Evolutionary conservation across 2,797 vertebrate genomes (phyloP).

Genomic region (Myiothlypis chrysogaster): DNA sequence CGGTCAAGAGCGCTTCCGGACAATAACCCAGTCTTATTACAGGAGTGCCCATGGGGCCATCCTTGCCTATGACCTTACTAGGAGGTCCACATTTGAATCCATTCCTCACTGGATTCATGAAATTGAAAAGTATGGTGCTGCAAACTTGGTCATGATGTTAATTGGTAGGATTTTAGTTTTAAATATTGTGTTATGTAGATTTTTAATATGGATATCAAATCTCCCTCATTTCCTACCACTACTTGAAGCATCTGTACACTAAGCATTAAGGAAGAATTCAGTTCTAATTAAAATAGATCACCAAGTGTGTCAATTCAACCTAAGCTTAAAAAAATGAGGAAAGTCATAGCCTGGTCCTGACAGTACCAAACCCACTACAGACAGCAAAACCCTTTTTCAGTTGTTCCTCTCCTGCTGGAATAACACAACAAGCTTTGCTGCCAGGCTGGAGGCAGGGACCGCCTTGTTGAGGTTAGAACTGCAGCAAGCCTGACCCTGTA

Average conservation of each 20-base stretch:
- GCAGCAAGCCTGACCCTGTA: background rate
- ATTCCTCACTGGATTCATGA: constrained; percentile 92
- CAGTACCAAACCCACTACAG: background rate
- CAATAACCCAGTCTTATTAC: constrained; percentile 97
- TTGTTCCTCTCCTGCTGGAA: background rate
- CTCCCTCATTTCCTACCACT: background rate
- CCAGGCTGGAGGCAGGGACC: background rate
- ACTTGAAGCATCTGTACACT: background rate
- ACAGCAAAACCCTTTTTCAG: background rate
- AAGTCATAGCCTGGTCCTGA: background rate
- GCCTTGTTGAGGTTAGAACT: background rate
- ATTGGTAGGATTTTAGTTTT: constrained; percentile 80
- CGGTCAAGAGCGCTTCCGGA: constrained; percentile 94
- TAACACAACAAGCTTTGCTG: background rate
- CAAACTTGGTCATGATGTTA: constrained; percentile 88
- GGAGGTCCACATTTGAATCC: constrained; percentile 86
- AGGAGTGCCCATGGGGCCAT: constrained; percentile 93
- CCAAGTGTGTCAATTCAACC: background rate
- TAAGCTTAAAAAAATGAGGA: background rate
- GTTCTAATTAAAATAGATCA: background rate
- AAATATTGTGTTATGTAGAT: background rate
- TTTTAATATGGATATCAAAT: background rate
- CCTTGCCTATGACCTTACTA: constrained; percentile 94
- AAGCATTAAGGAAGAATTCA: background rate
- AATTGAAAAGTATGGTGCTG: constrained; percentile 88